Evolutionary conservation across 2,797 vertebrate species (phyloP).

Genomic region (Sebastes itinus): DNA sequence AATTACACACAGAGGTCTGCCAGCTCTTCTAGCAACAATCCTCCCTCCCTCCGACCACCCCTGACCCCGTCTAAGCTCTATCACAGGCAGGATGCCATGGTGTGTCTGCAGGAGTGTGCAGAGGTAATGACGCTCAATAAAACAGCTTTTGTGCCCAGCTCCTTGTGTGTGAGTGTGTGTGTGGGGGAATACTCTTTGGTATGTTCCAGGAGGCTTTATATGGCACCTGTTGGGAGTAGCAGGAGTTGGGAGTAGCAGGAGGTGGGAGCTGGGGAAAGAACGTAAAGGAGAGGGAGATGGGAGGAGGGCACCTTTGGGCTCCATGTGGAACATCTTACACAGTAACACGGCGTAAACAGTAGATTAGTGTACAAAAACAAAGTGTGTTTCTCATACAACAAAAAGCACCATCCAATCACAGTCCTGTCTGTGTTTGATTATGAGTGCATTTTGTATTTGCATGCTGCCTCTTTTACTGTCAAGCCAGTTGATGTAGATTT

Average conservation of each 20-base stretch:
- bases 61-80: neutral
- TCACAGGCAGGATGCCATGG: neutral
- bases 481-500: neutral
- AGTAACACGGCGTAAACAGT: conserved; percentile 2
- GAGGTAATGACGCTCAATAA: neutral
- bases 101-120: neutral
- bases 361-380: neutral
- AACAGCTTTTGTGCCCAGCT: neutral
- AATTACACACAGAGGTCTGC: conserved; percentile 1
- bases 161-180: neutral
- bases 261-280: neutral
- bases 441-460: neutral
- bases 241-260: neutral
- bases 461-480: conserved; percentile 3
- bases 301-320: neutral
- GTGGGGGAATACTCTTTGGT: neutral
- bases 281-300: neutral
- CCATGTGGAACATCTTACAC: conserved; percentile 14
- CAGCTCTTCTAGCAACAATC: neutral
- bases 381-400: conserved; percentile 7
- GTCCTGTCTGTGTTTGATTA: neutral
- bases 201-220: conserved; percentile 39
- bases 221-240: conserved; percentile 40
- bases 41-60: neutral
- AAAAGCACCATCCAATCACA: neutral